Conservation (phyloP, 2,113 vertebrate species). For the Dicentrarchus labrax region DNA sequence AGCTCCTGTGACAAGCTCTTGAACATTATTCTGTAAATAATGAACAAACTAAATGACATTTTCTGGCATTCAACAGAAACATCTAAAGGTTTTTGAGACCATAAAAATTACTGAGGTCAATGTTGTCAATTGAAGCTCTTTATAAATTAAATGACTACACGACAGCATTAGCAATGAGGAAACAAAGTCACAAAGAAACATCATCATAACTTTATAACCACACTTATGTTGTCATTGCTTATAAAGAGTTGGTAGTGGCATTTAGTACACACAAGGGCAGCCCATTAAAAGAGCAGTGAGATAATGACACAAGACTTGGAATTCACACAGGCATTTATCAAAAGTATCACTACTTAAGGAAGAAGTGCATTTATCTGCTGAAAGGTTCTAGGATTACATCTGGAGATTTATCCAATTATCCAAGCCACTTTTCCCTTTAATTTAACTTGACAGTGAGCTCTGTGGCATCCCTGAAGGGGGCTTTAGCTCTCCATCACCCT, state of each 20-base stretch:
- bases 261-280: constrained; percentile 21
- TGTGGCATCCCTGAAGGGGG: constrained; percentile 31
- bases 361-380: constrained; percentile 37
- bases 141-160: neutral
- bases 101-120: constrained; percentile 12
- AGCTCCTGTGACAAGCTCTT: neutral
- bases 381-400: constrained; percentile 54
- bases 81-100: neutral
- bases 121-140: constrained; percentile 6
- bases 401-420: constrained; percentile 56
- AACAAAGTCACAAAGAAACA: constrained; percentile 20
- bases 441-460: constrained; percentile 31
- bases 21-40: neutral
- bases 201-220: constrained; percentile 13
- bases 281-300: constrained; percentile 23
- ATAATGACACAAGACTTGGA: constrained; percentile 30
- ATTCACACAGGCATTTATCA: constrained; percentile 35
- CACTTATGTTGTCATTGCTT: constrained; percentile 36
- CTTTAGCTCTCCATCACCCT: constrained; percentile 49
- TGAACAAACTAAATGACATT: neutral
- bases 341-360: constrained; percentile 28
- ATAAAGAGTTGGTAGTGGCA: constrained; percentile 16
- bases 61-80: neutral
- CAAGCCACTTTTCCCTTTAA: constrained; percentile 43
- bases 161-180: neutral